Evolutionary conservation across 1,140 invertebrate species (phyloP).

Genomic region (Drosophila sechellia): DNA sequence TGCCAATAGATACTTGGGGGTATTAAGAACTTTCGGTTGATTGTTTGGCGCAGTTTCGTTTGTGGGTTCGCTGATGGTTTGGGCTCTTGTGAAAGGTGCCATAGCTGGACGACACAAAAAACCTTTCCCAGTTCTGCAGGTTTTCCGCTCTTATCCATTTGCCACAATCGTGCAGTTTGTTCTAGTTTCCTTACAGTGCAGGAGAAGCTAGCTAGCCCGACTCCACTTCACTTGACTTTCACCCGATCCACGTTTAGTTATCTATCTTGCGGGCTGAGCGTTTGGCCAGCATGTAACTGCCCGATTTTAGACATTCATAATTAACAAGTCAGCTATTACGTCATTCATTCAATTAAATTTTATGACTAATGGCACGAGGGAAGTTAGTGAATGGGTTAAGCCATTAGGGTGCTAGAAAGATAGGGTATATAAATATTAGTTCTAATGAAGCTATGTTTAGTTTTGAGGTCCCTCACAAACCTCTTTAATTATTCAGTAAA

Average conservation of each 20-base stretch:
- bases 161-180: constrained; percentile 47
- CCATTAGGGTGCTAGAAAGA: constrained; percentile 1
- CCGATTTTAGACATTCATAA: constrained; percentile 34
- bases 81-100: constrained; percentile 58
- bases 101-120: constrained; percentile 50
- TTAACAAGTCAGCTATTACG: constrained; percentile 50
- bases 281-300: background rate
- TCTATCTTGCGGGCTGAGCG: constrained; percentile 10
- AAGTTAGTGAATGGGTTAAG: constrained; percentile 6
- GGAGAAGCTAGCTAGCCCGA: constrained; percentile 32
- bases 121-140: constrained; percentile 39
- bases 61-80: constrained; percentile 25
- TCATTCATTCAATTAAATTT: constrained; percentile 55
- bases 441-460: too few species aligned
- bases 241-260: constrained; percentile 42
- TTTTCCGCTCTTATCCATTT: constrained; percentile 5
- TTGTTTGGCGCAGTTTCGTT: constrained; percentile 27
- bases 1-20: constrained; percentile 39
- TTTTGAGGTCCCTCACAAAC: too few species aligned
- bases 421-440: background rate
- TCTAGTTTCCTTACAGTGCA: constrained; percentile 49
- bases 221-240: constrained; percentile 68
- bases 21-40: constrained; percentile 50
- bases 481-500: too few species aligned
- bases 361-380: constrained; percentile 25